Evolutionary conservation across 1,140 invertebrate genomes (phyloP).

Genomic region (Myzus persicae): DNA sequence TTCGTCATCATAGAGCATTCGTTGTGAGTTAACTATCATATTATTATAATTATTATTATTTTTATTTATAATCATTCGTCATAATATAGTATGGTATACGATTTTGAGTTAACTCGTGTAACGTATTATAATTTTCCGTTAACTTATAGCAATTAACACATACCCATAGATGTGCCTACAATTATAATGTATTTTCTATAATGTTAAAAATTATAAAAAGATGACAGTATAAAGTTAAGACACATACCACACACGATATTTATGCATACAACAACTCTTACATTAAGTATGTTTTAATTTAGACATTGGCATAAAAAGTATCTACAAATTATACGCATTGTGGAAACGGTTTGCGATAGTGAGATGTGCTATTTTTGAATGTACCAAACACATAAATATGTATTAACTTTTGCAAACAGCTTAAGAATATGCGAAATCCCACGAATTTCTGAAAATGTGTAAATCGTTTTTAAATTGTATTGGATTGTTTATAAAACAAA

Average conservation of each 20-base stretch:
- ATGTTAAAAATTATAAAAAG: background rate
- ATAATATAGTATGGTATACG: background rate
- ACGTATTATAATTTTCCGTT: background rate
- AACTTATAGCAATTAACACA: background rate
- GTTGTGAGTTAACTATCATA: slow-evolving; percentile 65
- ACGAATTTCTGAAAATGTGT: background rate
- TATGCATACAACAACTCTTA: background rate
- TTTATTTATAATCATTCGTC: background rate
- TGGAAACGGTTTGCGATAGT: background rate
- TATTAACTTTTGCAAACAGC: background rate
- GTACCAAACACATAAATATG: background rate
- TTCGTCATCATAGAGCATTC: slow-evolving; percentile 83
- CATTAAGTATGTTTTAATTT: slow-evolving; percentile 39
- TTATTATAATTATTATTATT: background rate
- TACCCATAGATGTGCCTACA: background rate
- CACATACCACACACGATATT: background rate
- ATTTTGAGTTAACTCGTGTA: background rate
- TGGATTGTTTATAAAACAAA: background rate
- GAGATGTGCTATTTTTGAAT: slow-evolving; percentile 34
- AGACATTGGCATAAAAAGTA: slow-evolving; percentile 4
- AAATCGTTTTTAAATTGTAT: background rate
- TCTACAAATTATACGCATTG: slow-evolving; percentile 16
- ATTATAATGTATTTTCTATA: background rate
- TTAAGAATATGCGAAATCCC: background rate
- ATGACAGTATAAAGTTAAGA: background rate